Conservation (phyloP, 2,797 vertebrate genomes). For the Syndactyla subalaris region DNA sequence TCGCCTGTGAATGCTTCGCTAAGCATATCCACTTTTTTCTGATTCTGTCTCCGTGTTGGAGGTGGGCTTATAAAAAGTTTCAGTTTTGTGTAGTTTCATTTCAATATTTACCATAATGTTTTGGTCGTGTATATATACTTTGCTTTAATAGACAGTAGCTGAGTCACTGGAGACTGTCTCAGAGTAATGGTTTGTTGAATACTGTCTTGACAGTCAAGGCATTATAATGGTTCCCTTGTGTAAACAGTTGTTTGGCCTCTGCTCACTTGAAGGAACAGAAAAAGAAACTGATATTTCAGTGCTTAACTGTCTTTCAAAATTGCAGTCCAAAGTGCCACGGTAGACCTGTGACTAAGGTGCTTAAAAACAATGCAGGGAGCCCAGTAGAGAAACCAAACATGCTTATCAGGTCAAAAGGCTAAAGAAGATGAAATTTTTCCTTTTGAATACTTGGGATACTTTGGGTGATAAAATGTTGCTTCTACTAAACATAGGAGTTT, state of each 20-base stretch:
- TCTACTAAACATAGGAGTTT: neutral
- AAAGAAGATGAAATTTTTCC: neutral
- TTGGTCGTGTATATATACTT: neutral
- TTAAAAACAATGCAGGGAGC: neutral
- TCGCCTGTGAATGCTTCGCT: accelerated
- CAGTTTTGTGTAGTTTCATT: neutral
- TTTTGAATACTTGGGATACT: neutral
- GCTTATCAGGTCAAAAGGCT: neutral
- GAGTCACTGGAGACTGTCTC: neutral
- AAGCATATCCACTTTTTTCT: neutral
- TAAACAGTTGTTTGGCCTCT: neutral
- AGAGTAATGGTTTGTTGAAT: neutral
- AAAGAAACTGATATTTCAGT: neutral
- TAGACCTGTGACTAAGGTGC: neutral
- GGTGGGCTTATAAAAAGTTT: neutral
- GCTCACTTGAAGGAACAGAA: neutral
- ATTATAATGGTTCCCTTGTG: neutral
- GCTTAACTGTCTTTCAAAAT: neutral
- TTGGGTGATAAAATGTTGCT: neutral
- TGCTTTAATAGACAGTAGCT: neutral
- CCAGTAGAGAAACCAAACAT: neutral
- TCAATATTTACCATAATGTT: neutral
- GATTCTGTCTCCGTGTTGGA: neutral
- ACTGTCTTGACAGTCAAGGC: neutral
- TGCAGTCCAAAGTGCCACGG: neutral